Percentiles rank a stretch among this genome's conserved stretches.
phyloP scores from a whole-genome alignment of 2,797 vertebrate genomes.

The Garrulus glandarius region DNA sequence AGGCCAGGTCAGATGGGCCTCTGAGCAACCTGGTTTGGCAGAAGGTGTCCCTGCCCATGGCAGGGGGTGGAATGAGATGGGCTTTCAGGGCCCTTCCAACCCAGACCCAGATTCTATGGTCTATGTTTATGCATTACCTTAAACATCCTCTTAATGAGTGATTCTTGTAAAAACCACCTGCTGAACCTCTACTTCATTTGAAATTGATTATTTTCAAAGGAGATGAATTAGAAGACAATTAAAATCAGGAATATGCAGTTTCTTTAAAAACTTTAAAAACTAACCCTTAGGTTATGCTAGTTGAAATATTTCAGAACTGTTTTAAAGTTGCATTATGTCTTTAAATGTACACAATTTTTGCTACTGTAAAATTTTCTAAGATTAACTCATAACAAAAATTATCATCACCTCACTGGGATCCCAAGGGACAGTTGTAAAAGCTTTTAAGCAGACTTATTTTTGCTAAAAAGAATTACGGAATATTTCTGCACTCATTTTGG shows the following conservation, averaged over 20 bases:
- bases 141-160: background rate
- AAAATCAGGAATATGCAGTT: background rate
- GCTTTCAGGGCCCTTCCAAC: background rate
- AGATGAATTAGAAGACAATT: background rate
- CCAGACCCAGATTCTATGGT: background rate
- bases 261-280: background rate
- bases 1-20: background rate
- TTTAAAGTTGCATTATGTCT: background rate
- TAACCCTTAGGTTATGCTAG: background rate
- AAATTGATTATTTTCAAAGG: background rate
- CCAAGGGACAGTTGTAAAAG: background rate
- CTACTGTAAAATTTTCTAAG: background rate
- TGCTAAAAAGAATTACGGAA: background rate
- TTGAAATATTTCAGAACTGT: background rate
- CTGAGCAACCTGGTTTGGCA: background rate
- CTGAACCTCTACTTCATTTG: background rate
- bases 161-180: background rate
- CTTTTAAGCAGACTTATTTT: background rate
- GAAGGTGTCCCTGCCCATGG: background rate
- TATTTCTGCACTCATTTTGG: background rate
- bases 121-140: background rate
- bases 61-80: fast-evolving
- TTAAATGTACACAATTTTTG: background rate
- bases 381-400: background rate
- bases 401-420: background rate